phyloP scores from a whole-genome alignment of 2,113 vertebrate genomes.

The Phaethon lepturus region DNA sequence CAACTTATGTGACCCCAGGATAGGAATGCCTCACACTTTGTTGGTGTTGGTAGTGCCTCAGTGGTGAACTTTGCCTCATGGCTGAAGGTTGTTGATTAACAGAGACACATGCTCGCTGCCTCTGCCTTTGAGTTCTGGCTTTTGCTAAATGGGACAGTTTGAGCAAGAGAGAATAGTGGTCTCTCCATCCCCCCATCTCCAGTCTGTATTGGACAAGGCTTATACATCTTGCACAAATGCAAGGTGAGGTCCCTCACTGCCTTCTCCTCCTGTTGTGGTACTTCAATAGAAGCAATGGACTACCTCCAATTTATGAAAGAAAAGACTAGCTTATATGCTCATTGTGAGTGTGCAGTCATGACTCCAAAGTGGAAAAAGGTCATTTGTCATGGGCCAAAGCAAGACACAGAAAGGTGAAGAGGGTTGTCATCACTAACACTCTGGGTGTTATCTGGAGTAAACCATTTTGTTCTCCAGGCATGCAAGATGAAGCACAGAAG shows the following conservation, averaged over 20 bases:
- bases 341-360: neutral
- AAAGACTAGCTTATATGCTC: neutral
- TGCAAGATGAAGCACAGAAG: neutral
- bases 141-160: neutral
- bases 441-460: neutral
- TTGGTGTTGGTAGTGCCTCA: neutral
- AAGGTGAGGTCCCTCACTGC: neutral
- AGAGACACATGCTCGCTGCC: accelerated
- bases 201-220: neutral
- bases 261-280: neutral
- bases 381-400: neutral
- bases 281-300: neutral
- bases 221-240: neutral
- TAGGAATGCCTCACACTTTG: neutral
- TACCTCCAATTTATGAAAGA: neutral
- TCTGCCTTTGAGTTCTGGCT: neutral
- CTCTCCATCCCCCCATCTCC: neutral
- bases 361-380: neutral
- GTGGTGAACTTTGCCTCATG: neutral
- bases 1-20: accelerated
- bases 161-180: neutral
- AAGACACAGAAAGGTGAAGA: neutral
- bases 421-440: neutral
- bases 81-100: neutral
- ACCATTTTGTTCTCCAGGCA: neutral